Percentiles rank a stretch among this genome's conserved stretches.
These are phyloP conservation scores for Megastigmus dorsalis DNA, from an alignment of 2,888 invertebrate genomes.

Conservation along the genomic window DNA sequence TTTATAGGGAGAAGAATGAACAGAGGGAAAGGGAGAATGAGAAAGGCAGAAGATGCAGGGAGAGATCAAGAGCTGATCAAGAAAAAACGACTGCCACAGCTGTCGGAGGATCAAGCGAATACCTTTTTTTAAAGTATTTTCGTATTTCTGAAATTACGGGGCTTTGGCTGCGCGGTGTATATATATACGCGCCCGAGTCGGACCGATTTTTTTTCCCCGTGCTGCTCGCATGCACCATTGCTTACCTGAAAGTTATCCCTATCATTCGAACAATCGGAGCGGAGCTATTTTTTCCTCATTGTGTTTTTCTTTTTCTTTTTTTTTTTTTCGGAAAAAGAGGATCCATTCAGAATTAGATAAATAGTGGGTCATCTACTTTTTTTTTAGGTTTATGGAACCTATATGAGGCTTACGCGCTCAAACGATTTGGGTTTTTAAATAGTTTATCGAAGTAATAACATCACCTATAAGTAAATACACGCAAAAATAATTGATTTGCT, in stretches of 20 bases:
- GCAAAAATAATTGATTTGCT: no score
- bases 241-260: constrained; percentile 19
- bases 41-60: not conserved
- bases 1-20: not conserved
- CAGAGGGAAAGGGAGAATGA: not conserved
- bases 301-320: constrained; percentile 10
- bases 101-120: constrained; percentile 44
- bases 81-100: constrained; percentile 17
- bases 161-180: constrained; percentile 13
- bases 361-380: constrained; percentile 14
- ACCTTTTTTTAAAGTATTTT: constrained; percentile 59
- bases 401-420: no score
- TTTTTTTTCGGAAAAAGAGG: not conserved
- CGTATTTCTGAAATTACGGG: constrained; percentile 61
- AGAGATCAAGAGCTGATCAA: constrained; percentile 18
- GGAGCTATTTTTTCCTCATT: not conserved
- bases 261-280: constrained; percentile 9
- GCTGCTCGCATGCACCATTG: constrained; percentile 34
- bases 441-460: no score
- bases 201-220: constrained; percentile 20
- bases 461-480: no score
- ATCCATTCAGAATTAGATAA: constrained; percentile 14
- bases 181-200: no score
- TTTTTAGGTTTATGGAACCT: not conserved
- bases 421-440: not conserved